Evolutionary conservation across 2,888 invertebrate species (phyloP), one percentile per base, ranked within the genome.

Genomic region (Leptinotarsa peninsularis): DNA sequence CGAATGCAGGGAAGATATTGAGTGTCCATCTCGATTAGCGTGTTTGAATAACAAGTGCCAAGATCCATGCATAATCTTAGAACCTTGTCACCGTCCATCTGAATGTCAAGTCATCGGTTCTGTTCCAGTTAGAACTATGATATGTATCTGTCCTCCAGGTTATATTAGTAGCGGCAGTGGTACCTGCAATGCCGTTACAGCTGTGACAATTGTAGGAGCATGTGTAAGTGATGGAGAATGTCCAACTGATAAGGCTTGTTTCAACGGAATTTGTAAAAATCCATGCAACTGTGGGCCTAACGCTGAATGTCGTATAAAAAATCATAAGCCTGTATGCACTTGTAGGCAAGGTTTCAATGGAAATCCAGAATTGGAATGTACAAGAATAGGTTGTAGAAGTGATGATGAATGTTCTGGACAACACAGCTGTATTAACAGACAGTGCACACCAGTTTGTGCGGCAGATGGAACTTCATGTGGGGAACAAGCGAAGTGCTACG

Each of bases 111-210:
- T 96, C 0, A 92, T 95, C 33, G 92, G 94, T 1, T 95, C 96
- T 4, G 88, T 94, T 43, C 96, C 97, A 0, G 94, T 96, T 7
- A 91, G 96, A 78, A 96, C 96, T 0, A 95, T 97, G 94, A 91
- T 96, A 54, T 97, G 97, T 86, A 92, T 95, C 4, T 97, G 97
- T 83, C 95, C 96, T 43, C 94, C 95, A 70, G 97, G 97, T 21
- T 96, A 95, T 83, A 92, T 96, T 4, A 95, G 94, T 88, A 94
- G 93, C 80, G 96, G 96, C 73, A 93, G 93, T 80, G 95, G 95
- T 68, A 92, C 94, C 58, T 96, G 96, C 85, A 92, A 93, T 76
- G 93, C 95, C 3, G 93, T 93, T n/a, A 91, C 91, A 58, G 90
- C 93, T 1, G 81, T 88, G 4, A 83, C 89, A 13, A 90, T 91